Conservation (phyloP, 2,113 vertebrate genomes). For the Halichoerus grypus region DNA sequence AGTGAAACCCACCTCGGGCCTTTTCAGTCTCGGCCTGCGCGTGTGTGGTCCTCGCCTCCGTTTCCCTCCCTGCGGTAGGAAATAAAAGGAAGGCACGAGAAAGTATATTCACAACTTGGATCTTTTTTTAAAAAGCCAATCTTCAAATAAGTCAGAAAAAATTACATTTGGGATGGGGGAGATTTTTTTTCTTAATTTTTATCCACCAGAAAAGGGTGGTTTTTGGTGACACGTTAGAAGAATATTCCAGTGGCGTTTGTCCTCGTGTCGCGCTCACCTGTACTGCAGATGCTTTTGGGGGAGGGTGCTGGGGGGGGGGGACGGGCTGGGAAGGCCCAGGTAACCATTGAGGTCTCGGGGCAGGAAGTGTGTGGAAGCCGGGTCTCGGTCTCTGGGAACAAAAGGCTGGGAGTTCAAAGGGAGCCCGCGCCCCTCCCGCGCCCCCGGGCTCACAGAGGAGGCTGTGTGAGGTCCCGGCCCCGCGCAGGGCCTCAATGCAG, state of each 20-base stretch:
- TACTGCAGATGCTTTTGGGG: not conserved
- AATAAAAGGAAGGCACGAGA: too few species aligned
- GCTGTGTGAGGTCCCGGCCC: not conserved
- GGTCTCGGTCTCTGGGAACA: conserved; percentile 82
- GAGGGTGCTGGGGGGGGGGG: not conserved
- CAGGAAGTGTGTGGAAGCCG: not conserved
- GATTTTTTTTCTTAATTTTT: not conserved
- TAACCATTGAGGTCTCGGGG: conserved; percentile 58
- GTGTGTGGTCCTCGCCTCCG: not conserved
- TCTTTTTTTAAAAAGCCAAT: not conserved
- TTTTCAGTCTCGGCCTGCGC: not conserved
- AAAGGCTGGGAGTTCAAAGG: conserved; percentile 81
- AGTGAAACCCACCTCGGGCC: not conserved
- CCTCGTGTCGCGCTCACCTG: not conserved
- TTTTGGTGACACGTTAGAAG: not conserved
- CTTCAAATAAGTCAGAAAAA: not conserved
- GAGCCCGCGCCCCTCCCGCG: conserved; percentile 70
- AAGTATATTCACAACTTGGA: not conserved
- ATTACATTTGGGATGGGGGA: too few species aligned
- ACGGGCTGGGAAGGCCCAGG: conserved; percentile 86
- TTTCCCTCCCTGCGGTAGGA: not conserved
- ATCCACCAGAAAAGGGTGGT: not conserved
- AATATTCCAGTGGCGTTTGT: fast-evolving
- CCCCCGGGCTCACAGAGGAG: not conserved
- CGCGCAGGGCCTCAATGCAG: conserved; percentile 1